Conservation (phyloP, 2,888 invertebrate genomes). For the Catocala fraxini region DNA sequence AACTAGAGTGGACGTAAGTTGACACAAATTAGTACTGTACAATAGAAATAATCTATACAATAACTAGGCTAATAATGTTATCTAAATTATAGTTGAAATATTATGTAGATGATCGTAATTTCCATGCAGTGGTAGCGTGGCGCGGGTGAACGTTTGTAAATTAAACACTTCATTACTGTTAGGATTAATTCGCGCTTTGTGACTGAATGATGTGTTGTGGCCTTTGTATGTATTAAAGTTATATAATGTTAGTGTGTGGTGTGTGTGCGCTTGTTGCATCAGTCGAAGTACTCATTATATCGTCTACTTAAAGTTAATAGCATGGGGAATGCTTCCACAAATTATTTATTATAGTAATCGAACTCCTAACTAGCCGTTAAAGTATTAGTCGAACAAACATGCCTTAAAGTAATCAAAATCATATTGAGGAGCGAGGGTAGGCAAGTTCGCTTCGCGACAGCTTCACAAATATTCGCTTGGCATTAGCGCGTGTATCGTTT, state of each 20-base stretch:
- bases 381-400: conserved; percentile 74
- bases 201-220: conserved; percentile 88
- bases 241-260: conserved; percentile 72
- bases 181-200: conserved; percentile 81
- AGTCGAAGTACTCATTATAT: conserved; percentile 70
- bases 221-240: conserved; percentile 84
- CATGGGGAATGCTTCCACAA: conserved; percentile 80
- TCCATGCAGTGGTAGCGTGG: conserved; percentile 49
- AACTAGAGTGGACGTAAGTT: conserved; percentile 66
- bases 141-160: conserved; percentile 64
- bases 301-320: conserved; percentile 68
- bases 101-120: conserved; percentile 57
- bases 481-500: conserved; percentile 64
- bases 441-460: conserved; percentile 63
- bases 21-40: conserved; percentile 72
- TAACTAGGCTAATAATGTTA: conserved; percentile 73
- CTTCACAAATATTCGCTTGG: conserved; percentile 72
- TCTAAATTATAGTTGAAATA: conserved; percentile 69
- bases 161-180: conserved; percentile 70
- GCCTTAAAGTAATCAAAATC: conserved; percentile 70
- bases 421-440: conserved; percentile 34
- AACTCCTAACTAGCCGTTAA: conserved; percentile 73
- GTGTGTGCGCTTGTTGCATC: conserved; percentile 84
- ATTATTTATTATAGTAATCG: conserved; percentile 70
- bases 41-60: conserved; percentile 73